phyloP scores from a whole-genome alignment of 2,797 vertebrate genomes.

The Lateolabrax maculatus region DNA sequence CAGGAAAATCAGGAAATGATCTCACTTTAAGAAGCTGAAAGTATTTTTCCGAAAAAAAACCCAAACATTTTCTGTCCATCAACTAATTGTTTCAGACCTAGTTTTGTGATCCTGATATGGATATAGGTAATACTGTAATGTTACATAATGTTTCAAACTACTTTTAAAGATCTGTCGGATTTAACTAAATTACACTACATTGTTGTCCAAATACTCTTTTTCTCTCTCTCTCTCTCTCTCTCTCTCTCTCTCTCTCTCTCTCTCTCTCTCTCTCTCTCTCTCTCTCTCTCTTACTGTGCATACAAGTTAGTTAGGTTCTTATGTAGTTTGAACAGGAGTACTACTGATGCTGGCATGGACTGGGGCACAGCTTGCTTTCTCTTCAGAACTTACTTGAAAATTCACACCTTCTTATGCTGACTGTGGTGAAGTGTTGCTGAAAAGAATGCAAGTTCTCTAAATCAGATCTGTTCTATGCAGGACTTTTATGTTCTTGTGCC shows the following conservation, averaged over 20 bases:
- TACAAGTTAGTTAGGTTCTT: background rate
- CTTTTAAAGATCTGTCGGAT: too few species aligned
- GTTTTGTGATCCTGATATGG: too few species aligned
- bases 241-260: background rate
- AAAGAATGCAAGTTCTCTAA: background rate
- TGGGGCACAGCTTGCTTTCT: slow-evolving; percentile 3
- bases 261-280: background rate
- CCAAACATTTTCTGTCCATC: too few species aligned
- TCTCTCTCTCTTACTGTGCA: background rate
- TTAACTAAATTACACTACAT: background rate
- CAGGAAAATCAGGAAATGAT: background rate
- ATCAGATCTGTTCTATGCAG: background rate
- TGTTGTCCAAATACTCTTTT: background rate
- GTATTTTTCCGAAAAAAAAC: too few species aligned
- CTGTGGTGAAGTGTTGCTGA: background rate
- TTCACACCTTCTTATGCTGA: background rate
- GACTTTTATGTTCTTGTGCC: background rate
- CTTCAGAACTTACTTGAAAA: background rate
- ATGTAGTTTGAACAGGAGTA: background rate
- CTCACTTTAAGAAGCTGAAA: background rate
- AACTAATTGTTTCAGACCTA: background rate
- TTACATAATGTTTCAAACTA: too few species aligned
- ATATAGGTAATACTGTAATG: too few species aligned
- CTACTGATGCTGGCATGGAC: background rate
- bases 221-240: background rate